phyloP scores from a whole-genome alignment of 2,888 invertebrate genomes.

The Lymantria dispar region DNA sequence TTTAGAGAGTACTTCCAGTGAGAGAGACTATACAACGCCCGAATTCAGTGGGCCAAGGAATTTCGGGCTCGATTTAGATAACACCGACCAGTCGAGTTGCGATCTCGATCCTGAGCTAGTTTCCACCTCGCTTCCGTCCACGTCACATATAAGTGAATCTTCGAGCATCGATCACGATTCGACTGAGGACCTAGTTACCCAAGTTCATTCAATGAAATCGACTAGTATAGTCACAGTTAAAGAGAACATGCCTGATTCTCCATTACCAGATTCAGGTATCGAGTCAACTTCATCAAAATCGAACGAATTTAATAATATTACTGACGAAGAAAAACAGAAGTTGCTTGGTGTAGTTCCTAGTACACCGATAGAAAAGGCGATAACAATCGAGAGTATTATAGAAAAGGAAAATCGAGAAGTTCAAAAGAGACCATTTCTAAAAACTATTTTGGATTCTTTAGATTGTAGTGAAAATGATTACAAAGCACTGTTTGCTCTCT shows the following conservation, averaged over 20 bases:
- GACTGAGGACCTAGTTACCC: constrained; percentile 72
- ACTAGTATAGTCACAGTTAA: constrained; percentile 35
- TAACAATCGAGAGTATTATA: constrained; percentile 54
- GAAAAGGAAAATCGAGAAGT: constrained; percentile 70
- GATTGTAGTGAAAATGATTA: constrained; percentile 97
- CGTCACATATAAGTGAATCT: constrained; percentile 76
- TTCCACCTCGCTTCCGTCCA: constrained; percentile 75
- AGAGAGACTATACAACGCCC: constrained; percentile 73
- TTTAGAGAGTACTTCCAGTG: constrained; percentile 77
- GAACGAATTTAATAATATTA: constrained; percentile 87
- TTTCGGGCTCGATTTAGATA: constrained; percentile 58
- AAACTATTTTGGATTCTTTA: constrained; percentile 93
- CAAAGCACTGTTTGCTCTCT: constrained; percentile 93
- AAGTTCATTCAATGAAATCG: constrained; percentile 54
- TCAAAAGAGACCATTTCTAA: constrained; percentile 90
- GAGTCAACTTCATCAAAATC: constrained; percentile 67
- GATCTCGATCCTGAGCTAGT: constrained; percentile 77
- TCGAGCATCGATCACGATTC: constrained; percentile 76
- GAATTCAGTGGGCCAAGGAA: constrained; percentile 63
- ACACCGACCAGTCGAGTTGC: constrained; percentile 75
- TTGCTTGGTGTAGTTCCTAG: constrained; percentile 50
- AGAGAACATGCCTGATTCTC: constrained; percentile 76
- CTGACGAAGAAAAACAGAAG: constrained; percentile 96
- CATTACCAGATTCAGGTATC: constrained; percentile 71
- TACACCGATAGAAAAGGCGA: constrained; percentile 42